Conservation (phyloP, 2,113 vertebrate species). For the Scopus umbretta region DNA sequence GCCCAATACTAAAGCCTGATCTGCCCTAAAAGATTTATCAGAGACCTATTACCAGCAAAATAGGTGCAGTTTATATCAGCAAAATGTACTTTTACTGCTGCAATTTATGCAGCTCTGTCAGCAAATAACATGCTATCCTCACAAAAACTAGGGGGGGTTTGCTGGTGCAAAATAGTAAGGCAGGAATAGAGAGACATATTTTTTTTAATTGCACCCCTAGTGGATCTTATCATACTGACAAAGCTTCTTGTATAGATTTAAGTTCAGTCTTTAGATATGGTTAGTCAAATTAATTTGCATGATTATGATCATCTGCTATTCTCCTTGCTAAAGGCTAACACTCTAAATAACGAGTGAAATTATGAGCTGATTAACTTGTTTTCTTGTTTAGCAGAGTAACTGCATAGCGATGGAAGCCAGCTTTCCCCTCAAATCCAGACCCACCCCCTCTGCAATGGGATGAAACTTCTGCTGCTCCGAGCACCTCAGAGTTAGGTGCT, state of each 20-base stretch:
- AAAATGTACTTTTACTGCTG: not conserved
- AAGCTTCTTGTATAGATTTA: not conserved
- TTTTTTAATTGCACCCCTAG: not conserved
- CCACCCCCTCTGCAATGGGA: not conserved
- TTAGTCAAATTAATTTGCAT: slow-evolving; percentile 22
- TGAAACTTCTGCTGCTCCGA: not conserved
- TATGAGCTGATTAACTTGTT: not conserved
- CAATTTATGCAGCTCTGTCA: not conserved
- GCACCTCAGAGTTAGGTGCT: not conserved
- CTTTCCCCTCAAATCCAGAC: not conserved
- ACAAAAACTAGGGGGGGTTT: not conserved
- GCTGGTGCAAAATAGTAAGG: not conserved
- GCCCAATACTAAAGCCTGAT: not conserved
- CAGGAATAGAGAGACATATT: not conserved
- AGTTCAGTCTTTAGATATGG: not conserved
- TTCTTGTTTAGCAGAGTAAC: not conserved
- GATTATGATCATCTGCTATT: not conserved
- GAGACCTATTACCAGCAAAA: not conserved
- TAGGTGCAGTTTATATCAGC: not conserved
- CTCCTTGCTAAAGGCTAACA: not conserved
- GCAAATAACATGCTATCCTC: not conserved
- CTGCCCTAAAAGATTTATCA: not conserved
- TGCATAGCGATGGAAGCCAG: not conserved
- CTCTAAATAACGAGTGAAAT: not conserved
- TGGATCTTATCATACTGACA: not conserved